Evolutionary conservation across 2,113 vertebrate species (phyloP).

Genomic region (Buteo buteo): DNA sequence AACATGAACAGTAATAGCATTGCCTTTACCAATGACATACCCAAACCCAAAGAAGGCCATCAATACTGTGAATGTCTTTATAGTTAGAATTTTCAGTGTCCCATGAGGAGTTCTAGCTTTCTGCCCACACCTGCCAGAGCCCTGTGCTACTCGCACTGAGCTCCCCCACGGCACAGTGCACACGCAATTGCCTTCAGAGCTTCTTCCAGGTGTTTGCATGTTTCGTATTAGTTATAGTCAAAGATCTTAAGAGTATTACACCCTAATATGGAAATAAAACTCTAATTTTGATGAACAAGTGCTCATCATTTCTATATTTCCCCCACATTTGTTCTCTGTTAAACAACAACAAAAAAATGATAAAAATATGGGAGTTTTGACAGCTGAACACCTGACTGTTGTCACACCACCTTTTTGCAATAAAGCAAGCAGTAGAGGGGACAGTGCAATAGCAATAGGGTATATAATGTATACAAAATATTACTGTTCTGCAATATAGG

Average conservation of each 20-base stretch:
- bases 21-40: background rate
- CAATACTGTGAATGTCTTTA: accelerated
- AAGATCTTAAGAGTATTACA: background rate
- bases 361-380: background rate
- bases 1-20: accelerated
- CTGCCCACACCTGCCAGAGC: background rate
- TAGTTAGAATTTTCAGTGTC: background rate
- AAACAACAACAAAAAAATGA: background rate
- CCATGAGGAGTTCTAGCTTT: background rate
- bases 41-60: background rate
- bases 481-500: background rate
- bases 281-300: background rate
- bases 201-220: background rate
- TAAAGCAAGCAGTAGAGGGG: background rate
- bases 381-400: background rate
- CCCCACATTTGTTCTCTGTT: background rate
- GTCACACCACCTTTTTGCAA: background rate
- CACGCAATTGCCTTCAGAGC: accelerated
- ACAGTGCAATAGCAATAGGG: too few species aligned
- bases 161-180: accelerated
- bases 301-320: background rate
- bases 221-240: background rate
- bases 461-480: background rate
- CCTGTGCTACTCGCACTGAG: accelerated
- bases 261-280: background rate